Conservation (phyloP, 2,113 vertebrate genomes). For the Aptenodytes forsteri region DNA sequence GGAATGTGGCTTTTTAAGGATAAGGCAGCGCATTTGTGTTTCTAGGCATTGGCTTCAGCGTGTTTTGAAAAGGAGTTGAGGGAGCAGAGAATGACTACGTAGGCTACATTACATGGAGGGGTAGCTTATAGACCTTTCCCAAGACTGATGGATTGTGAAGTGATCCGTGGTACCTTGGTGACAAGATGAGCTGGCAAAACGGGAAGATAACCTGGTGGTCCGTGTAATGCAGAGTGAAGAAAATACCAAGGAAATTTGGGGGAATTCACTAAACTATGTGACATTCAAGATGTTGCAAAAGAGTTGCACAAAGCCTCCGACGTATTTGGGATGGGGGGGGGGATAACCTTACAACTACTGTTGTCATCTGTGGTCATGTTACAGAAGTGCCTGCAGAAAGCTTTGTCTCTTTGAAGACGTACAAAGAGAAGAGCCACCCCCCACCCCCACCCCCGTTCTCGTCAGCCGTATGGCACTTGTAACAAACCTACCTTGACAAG, state of each 20-base stretch:
- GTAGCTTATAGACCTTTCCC: not conserved
- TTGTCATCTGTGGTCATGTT: not conserved
- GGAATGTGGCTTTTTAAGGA: not conserved
- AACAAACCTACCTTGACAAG: not conserved
- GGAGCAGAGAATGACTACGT: accelerated
- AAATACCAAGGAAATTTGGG: not conserved
- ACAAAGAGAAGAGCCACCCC: not conserved
- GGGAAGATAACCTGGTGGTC: not conserved
- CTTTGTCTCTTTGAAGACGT: not conserved
- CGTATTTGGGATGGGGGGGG: accelerated
- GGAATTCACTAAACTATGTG: not conserved
- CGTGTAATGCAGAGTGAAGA: not conserved
- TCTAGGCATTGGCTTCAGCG: not conserved
- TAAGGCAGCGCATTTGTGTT: not conserved
- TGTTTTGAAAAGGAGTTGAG: not conserved
- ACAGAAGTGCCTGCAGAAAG: not conserved
- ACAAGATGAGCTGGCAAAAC: not conserved
- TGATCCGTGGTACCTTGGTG: not conserved
- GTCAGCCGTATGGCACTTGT: accelerated
- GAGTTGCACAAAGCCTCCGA: accelerated
- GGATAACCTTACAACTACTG: not conserved
- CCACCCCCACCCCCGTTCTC: not conserved
- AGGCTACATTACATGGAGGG: accelerated
- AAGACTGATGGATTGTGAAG: not conserved
- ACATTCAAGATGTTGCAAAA: not conserved